A percentile compares a stretch with the other conserved stretches of the same genome.
These are phyloP conservation scores for Drosophila emarginata DNA, from an alignment of 2,888 invertebrate species.

Conservation along the genomic window DNA sequence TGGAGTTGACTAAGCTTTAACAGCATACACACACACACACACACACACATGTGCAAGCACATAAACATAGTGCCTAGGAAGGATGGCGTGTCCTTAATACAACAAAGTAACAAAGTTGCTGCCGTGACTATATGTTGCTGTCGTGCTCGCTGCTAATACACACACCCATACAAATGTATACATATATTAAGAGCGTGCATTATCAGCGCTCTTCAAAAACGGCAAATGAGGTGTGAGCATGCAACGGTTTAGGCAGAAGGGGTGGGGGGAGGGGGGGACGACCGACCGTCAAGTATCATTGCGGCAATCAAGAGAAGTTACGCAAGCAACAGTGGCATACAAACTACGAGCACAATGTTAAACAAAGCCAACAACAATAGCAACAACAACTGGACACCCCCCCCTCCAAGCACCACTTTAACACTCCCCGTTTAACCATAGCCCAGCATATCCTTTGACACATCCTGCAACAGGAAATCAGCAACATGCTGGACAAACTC, in stretches of 20 bases:
- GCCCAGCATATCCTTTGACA: slow-evolving; percentile 58
- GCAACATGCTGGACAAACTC: slow-evolving; percentile 40
- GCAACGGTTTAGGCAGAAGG: not conserved
- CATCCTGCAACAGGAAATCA: slow-evolving; percentile 69
- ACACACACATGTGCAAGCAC: not conserved
- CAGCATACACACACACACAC: slow-evolving; percentile 41
- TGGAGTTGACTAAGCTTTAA: slow-evolving; percentile 62
- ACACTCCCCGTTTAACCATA: slow-evolving; percentile 22
- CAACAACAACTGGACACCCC: not conserved
- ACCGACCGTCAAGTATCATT: slow-evolving; percentile 56
- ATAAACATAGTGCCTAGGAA: not conserved
- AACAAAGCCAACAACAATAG: slow-evolving; percentile 32
- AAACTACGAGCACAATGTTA: slow-evolving; percentile 33
- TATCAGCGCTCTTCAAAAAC: slow-evolving; percentile 61
- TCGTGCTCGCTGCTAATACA: slow-evolving; percentile 10
- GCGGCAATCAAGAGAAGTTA: slow-evolving; percentile 43
- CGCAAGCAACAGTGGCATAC: slow-evolving; percentile 24
- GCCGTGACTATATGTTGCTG: slow-evolving; percentile 13
- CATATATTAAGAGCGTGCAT: slow-evolving; percentile 41
- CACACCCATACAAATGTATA: no score
- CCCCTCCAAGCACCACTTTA: not conserved
- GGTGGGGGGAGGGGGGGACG: not conserved
- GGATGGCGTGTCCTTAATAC: slow-evolving; percentile 57
- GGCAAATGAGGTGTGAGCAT: slow-evolving; percentile 59
- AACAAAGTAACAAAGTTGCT: slow-evolving; percentile 44